Percentiles rank a stretch among this genome's conserved stretches.
phyloP scores from a whole-genome alignment of 1,140 invertebrate species.

The Neodiprion virginianus region DNA sequence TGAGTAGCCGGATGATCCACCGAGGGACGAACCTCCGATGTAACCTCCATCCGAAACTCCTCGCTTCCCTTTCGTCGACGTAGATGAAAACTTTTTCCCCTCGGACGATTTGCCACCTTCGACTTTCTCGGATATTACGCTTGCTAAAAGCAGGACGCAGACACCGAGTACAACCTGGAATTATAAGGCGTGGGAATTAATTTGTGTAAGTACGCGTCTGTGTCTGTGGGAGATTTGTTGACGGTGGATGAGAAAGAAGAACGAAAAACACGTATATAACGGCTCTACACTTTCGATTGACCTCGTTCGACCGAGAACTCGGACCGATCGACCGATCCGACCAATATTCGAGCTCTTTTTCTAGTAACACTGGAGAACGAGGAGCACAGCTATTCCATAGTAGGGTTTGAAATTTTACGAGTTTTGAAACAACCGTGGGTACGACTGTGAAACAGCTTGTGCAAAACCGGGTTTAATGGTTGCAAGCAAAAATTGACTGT shows the following conservation, averaged over 20 bases:
- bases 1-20: conserved; percentile 30
- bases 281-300: neutral
- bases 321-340: neutral
- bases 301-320: neutral
- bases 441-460: no score
- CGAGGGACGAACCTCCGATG: conserved; percentile 12
- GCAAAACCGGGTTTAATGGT: neutral
- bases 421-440: neutral
- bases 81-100: neutral
- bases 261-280: neutral
- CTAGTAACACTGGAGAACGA: neutral
- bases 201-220: no score
- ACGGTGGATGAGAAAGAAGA: no score
- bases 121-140: conserved; percentile 33
- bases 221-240: no score
- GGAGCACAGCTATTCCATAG: neutral
- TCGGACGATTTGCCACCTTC: conserved; percentile 21
- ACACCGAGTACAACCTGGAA: conserved; percentile 46
- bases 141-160: conserved; percentile 33
- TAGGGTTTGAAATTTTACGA: neutral
- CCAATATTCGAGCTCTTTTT: neutral
- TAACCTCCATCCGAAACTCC: conserved; percentile 43
- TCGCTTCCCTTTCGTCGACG: conserved; percentile 47
- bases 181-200: no score
- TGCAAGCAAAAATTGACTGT: conserved; percentile 10